Evolutionary conservation across 2,888 invertebrate genomes (phyloP).

Genomic region (Drosophila sordidapex): DNA sequence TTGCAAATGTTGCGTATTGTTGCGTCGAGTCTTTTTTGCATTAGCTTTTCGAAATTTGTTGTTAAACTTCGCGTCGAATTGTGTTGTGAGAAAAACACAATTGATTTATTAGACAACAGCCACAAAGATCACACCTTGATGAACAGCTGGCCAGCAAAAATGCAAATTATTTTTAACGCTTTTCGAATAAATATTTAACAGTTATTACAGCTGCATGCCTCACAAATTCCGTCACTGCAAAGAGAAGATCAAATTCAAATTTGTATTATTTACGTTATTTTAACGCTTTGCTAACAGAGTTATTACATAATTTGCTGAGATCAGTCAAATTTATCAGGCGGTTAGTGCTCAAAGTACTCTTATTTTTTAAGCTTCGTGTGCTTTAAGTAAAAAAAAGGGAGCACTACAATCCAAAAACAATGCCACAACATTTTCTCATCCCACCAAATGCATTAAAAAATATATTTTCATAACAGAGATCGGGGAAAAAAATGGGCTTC

Average conservation of each 20-base stretch:
- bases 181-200: constrained; percentile 6
- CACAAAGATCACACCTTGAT: constrained; percentile 19
- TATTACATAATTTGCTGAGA: constrained; percentile 56
- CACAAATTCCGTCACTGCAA: constrained; percentile 32
- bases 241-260: constrained; percentile 23
- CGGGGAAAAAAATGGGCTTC: constrained; percentile 1
- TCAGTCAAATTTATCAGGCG: constrained; percentile 5
- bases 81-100: constrained; percentile 19
- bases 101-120: constrained; percentile 20
- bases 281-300: constrained; percentile 25
- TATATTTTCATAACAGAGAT: constrained; percentile 54
- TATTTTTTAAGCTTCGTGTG: neutral
- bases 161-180: constrained; percentile 6
- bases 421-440: constrained; percentile 68
- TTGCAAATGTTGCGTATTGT: constrained; percentile 33
- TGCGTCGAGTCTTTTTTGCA: constrained; percentile 23
- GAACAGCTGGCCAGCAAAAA: constrained; percentile 20
- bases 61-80: constrained; percentile 6
- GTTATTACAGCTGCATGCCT: constrained; percentile 6
- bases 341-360: constrained; percentile 1
- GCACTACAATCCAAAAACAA: constrained; percentile 43
- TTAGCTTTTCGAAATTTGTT: constrained; percentile 15
- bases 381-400: constrained; percentile 1
- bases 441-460: constrained; percentile 45
- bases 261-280: constrained; percentile 39